Evolutionary conservation across 2,888 invertebrate species (phyloP), one percentile per base, ranked within the genome.

Genomic region (Opisthograptis luteolata): DNA sequence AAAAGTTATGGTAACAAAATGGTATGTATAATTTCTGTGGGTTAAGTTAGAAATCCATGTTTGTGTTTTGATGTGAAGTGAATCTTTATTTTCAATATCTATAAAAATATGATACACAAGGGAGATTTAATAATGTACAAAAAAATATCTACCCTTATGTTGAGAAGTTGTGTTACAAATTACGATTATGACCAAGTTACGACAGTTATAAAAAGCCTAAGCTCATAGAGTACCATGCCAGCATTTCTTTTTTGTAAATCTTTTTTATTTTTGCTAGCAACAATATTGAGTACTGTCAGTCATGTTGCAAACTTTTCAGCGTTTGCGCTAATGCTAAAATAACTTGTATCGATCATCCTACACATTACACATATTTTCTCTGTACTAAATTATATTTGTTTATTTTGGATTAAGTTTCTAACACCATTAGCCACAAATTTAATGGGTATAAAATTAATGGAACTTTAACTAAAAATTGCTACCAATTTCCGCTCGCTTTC

Each of bases 401-500:
- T 20, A 19, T 35, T n/a, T 15, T 8, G 1, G 36, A 8, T 3
- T 14, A 1, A 3, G 8, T 22, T 15, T 9, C 8, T 3, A 2
- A 22, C 0, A 7, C 4, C 7, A 13, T 13, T 13, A 9, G 1
- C 8, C 0, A 0, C 8, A 8, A 31, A 10, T 40, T 25, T 32
- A 8, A 12, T 2, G 3, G 20, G 10, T 34, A 1, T 12, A 9
- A 1, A 2, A 2, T 42, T 12, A 46, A 14, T 20, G 13, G 37
- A 42, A 42, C n/a, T n/a, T 19, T 7, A 46, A 41, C 22, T 70
- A 72, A 72, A 71, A 66, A 70, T 68, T 75, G 68, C 67, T 74
- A 64, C 60, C 70, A 70, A 68, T 79, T 84, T 87, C 86, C 85
- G 86, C 84, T 87, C 79, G 84, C 77, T 84, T 83, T 83, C 79